A percentile compares a stretch with the other conserved stretches of the same genome.
These are phyloP conservation scores for Triplophysa dalaica DNA, from an alignment of 2,113 vertebrate genomes.

Conservation along the genomic window DNA sequence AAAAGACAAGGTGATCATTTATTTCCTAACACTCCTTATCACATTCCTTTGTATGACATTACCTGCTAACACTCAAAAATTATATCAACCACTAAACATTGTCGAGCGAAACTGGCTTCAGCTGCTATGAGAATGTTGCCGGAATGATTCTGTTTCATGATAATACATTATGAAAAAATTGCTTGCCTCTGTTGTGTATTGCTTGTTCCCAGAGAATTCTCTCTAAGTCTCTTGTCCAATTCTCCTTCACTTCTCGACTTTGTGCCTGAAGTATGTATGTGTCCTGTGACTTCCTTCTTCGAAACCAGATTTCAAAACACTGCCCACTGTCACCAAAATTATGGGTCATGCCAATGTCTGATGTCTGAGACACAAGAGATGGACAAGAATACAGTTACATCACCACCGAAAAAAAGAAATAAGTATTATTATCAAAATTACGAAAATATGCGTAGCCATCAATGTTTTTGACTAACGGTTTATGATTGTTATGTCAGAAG, in stretches of 20 bases:
- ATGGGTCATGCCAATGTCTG: conserved; percentile 77
- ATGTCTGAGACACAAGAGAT: conserved; percentile 62
- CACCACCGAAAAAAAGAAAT: background rate
- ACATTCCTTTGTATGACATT: background rate
- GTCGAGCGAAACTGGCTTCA: too few species aligned
- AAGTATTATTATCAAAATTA: background rate
- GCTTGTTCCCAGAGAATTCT: conserved; percentile 78
- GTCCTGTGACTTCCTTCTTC: conserved; percentile 76
- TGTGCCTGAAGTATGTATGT: conserved; percentile 69
- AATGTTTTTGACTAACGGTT: too few species aligned
- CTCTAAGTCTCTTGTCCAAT: conserved; percentile 77
- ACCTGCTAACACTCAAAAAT: too few species aligned
- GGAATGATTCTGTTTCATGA: too few species aligned
- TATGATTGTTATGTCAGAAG: too few species aligned
- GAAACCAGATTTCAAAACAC: conserved; percentile 81
- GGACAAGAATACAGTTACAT: background rate
- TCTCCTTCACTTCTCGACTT: conserved; percentile 71
- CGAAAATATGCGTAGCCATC: too few species aligned
- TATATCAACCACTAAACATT: too few species aligned
- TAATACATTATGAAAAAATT: background rate
- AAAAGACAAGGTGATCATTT: background rate
- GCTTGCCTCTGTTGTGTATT: conserved; percentile 70
- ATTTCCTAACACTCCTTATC: background rate
- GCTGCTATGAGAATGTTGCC: too few species aligned
- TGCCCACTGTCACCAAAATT: conserved; percentile 65